A percentile compares a stretch with the other conserved stretches of the same genome.
Evolutionary conservation across 2,797 vertebrate species (phyloP).

Genomic region (Epinephelus malabaricus): DNA sequence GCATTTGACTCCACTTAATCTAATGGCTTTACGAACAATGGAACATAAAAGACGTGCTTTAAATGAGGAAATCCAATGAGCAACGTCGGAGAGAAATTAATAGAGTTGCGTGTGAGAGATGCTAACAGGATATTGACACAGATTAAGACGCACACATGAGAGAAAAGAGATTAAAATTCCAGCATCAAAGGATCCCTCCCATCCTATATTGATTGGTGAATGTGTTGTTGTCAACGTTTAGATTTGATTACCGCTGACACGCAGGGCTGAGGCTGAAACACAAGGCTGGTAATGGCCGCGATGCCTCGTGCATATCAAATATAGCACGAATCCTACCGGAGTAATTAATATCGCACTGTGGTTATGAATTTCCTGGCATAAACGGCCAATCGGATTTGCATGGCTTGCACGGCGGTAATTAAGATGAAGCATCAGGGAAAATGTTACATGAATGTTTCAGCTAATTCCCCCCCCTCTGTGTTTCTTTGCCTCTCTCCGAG

Average conservation of each 20-base stretch:
- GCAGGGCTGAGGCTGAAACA: slow-evolving; percentile 82
- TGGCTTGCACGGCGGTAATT: slow-evolving; percentile 79
- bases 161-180: slow-evolving; percentile 81
- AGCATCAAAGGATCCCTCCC: slow-evolving; percentile 75
- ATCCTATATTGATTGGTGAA: slow-evolving; percentile 83
- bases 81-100: slow-evolving; percentile 59
- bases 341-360: slow-evolving; percentile 86
- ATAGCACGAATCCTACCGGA: slow-evolving; percentile 77
- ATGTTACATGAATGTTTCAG: slow-evolving; percentile 60
- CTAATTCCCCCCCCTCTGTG: slow-evolving; percentile 57
- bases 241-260: slow-evolving; percentile 89
- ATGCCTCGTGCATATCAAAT: slow-evolving; percentile 85
- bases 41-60: slow-evolving; percentile 67
- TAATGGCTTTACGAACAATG: slow-evolving; percentile 68
- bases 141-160: slow-evolving; percentile 69
- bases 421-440: slow-evolving; percentile 75
- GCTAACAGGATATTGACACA: slow-evolving; percentile 76
- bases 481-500: slow-evolving; percentile 37
- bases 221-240: slow-evolving; percentile 88
- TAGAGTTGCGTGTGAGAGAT: slow-evolving; percentile 61
- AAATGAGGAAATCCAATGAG: slow-evolving; percentile 69
- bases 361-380: slow-evolving; percentile 87
- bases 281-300: slow-evolving; percentile 80
- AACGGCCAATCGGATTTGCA: slow-evolving; percentile 83
- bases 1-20: slow-evolving; percentile 78